phyloP scores from a whole-genome alignment of 2,888 invertebrate species.

The Drosophila stalkeri region DNA sequence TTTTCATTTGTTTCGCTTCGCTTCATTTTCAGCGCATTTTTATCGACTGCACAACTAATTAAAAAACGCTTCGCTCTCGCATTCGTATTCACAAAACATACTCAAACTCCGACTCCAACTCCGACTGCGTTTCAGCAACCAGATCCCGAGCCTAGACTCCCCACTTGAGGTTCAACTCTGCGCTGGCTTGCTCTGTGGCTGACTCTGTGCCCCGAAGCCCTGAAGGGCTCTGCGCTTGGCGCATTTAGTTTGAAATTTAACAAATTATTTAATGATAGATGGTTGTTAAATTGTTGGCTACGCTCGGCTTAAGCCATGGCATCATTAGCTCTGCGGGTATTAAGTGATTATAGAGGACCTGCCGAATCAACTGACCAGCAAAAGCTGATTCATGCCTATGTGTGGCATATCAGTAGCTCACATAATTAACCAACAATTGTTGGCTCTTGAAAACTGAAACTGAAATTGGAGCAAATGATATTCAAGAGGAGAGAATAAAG shows the following conservation, averaged over 20 bases:
- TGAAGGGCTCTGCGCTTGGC: constrained; percentile 52
- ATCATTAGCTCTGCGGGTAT: constrained; percentile 63
- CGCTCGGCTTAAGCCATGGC: constrained; percentile 37
- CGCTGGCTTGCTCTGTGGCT: neutral
- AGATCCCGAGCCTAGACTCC: constrained; percentile 2
- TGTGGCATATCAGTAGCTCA: constrained; percentile 12
- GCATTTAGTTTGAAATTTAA: constrained; percentile 75
- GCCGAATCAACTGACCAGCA: constrained; percentile 20
- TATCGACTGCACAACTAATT: constrained; percentile 80
- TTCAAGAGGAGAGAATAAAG: neutral
- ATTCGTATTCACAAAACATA: constrained; percentile 38
- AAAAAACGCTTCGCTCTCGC: constrained; percentile 69
- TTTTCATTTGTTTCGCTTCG: constrained; percentile 38
- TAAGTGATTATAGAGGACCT: constrained; percentile 67
- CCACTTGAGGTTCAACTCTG: constrained; percentile 17
- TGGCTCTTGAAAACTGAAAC: neutral
- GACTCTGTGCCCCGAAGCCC: constrained; percentile 11
- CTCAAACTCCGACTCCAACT: constrained; percentile 2
- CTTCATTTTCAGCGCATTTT: constrained; percentile 71
- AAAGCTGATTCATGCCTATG: constrained; percentile 10
- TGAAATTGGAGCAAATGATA: neutral
- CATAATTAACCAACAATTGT: neutral
- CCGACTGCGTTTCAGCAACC: neutral
- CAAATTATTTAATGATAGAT: constrained; percentile 81
- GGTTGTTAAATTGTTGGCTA: constrained; percentile 72